Evolutionary conservation across 2,797 vertebrate genomes (phyloP).

Genomic region (Furcifer pardalis): DNA sequence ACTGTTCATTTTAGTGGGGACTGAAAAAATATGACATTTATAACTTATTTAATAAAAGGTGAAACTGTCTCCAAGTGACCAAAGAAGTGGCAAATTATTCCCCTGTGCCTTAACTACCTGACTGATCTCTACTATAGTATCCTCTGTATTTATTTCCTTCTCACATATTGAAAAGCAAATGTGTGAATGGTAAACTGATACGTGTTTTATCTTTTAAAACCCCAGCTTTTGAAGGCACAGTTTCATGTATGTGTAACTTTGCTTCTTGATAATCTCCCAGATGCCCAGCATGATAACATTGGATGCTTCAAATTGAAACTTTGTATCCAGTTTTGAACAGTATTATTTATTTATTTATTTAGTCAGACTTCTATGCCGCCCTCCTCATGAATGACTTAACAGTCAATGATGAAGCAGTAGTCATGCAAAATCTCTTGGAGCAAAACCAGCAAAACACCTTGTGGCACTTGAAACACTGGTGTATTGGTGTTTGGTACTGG

Average conservation of each 20-base stretch:
- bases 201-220: not conserved
- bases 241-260: not conserved
- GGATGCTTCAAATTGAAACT: not conserved
- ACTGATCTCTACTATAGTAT: not conserved
- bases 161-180: not conserved
- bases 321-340: not conserved
- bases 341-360: too few species aligned
- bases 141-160: not conserved
- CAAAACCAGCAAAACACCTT: not conserved
- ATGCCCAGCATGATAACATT: not conserved
- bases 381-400: too few species aligned
- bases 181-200: slow-evolving; percentile 8
- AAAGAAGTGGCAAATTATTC: not conserved
- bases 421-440: not conserved
- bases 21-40: not conserved
- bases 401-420: not conserved
- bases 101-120: not conserved
- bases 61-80: not conserved
- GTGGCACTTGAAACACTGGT: not conserved
- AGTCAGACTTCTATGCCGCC: too few species aligned
- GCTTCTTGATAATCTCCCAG: not conserved
- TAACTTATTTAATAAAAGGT: not conserved
- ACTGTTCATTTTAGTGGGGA: not conserved
- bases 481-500: too few species aligned
- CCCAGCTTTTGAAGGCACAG: not conserved